A percentile compares a stretch with the other conserved stretches of the same genome.
Evolutionary conservation across 2,888 invertebrate genomes (phyloP).

Genomic region (Malacosoma neustria): DNA sequence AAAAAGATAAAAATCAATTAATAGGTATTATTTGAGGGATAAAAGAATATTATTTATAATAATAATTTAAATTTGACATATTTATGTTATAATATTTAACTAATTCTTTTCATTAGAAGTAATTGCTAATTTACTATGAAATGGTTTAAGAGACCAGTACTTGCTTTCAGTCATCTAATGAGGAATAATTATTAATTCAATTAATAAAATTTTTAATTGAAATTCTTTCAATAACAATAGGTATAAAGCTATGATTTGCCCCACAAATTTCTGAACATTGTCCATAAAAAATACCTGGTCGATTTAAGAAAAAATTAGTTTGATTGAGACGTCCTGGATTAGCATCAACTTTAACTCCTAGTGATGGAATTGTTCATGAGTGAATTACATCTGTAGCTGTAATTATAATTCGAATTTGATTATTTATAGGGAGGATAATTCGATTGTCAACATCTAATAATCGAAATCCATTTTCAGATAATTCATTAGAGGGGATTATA

Average conservation of each 20-base stretch:
- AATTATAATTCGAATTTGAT: constrained; percentile 77
- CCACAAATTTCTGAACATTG: constrained; percentile 91
- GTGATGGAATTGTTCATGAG: constrained; percentile 77
- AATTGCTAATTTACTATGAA: constrained; percentile 76
- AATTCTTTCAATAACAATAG: constrained; percentile 79
- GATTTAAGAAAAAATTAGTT: constrained; percentile 76
- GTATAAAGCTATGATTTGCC: constrained; percentile 86
- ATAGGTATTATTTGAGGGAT: constrained; percentile 81
- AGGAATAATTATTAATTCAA: constrained; percentile 69
- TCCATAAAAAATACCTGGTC: constrained; percentile 79
- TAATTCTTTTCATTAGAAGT: constrained; percentile 80
- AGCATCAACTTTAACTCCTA: constrained; percentile 79
- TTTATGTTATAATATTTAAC: constrained; percentile 63
- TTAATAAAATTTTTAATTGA: constrained; percentile 71
- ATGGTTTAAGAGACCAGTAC: constrained; percentile 82
- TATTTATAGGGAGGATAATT: constrained; percentile 72
- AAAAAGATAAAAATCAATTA: constrained; percentile 65
- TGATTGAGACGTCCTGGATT: constrained; percentile 79
- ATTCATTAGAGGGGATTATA: constrained; percentile 61
- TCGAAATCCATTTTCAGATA: constrained; percentile 60
- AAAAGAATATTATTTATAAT: constrained; percentile 74
- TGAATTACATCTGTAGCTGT: constrained; percentile 79
- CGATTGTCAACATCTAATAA: constrained; percentile 79
- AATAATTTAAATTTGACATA: constrained; percentile 81
- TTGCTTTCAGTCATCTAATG: constrained; percentile 82